Conservation (phyloP, 2,888 invertebrate genomes). For the Iselma pallidipennis region DNA sequence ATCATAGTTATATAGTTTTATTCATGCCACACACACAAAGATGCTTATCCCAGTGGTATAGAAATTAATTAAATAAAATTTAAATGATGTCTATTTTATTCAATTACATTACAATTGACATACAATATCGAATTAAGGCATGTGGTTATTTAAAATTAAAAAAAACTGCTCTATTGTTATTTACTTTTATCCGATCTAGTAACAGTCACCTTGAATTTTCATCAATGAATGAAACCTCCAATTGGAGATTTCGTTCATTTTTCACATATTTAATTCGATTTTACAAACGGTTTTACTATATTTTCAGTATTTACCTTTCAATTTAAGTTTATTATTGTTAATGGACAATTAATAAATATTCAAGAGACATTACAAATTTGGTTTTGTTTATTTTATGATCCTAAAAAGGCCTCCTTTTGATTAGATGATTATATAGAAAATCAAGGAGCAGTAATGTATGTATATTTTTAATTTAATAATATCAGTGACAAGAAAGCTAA, state of each 20-base stretch:
- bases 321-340: no score
- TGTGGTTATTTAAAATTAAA: not conserved
- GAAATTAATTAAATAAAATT: slow-evolving; percentile 15
- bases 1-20: not conserved
- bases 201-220: not conserved
- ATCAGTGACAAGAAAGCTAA: slow-evolving; percentile 27
- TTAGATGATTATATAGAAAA: slow-evolving; percentile 10
- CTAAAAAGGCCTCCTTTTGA: not conserved
- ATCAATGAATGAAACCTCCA: no score
- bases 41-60: not conserved
- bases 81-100: slow-evolving; percentile 19
- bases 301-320: not conserved
- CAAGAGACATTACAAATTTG: not conserved
- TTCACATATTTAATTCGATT: no score
- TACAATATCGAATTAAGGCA: slow-evolving; percentile 22
- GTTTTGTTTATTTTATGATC: not conserved
- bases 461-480: slow-evolving; percentile 18
- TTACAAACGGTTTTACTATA: no score
- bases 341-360: no score
- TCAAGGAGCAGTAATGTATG: slow-evolving; percentile 1
- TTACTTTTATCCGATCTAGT: not conserved
- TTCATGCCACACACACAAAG: not conserved
- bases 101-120: slow-evolving; percentile 22
- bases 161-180: not conserved
- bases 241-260: no score